Percentiles rank a stretch among this genome's conserved stretches.
These are phyloP conservation scores for Leptosomus discolor DNA, from an alignment of 2,113 vertebrate genomes.

Conservation along the genomic window DNA sequence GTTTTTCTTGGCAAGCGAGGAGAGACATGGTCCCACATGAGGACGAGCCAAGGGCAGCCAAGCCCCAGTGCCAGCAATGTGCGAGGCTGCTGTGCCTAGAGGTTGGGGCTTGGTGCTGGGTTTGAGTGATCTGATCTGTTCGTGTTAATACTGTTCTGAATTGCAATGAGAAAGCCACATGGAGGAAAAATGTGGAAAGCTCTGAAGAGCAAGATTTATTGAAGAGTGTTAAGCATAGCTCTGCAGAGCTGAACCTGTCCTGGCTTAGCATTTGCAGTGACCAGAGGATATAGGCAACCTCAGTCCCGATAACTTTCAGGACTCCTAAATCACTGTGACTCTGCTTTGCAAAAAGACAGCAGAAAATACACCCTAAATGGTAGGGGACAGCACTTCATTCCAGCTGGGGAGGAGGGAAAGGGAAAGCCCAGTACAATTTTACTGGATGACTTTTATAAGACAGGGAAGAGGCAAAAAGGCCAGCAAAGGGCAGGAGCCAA, in stretches of 20 bases:
- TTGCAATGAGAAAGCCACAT: background rate
- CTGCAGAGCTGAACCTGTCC: background rate
- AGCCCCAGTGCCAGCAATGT: background rate
- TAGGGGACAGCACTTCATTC: background rate
- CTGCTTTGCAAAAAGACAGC: background rate
- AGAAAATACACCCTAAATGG: background rate
- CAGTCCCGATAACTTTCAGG: background rate
- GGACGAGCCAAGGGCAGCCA: background rate
- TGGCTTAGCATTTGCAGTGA: background rate
- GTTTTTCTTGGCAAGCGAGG: background rate
- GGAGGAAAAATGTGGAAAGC: background rate
- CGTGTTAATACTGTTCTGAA: background rate
- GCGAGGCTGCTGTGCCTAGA: background rate
- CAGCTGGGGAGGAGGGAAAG: background rate
- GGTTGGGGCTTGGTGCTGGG: background rate
- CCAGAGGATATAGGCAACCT: background rate
- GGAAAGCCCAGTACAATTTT: background rate
- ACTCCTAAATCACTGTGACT: background rate
- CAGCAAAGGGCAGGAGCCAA: background rate
- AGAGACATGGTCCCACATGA: rapidly evolving
- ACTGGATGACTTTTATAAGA: background rate
- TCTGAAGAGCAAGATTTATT: background rate
- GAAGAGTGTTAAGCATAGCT: background rate
- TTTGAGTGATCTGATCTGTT: background rate
- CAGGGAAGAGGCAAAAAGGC: background rate